Evolutionary conservation across 2,113 vertebrate genomes (phyloP).

Genomic region (Micronycteris hirsuta): DNA sequence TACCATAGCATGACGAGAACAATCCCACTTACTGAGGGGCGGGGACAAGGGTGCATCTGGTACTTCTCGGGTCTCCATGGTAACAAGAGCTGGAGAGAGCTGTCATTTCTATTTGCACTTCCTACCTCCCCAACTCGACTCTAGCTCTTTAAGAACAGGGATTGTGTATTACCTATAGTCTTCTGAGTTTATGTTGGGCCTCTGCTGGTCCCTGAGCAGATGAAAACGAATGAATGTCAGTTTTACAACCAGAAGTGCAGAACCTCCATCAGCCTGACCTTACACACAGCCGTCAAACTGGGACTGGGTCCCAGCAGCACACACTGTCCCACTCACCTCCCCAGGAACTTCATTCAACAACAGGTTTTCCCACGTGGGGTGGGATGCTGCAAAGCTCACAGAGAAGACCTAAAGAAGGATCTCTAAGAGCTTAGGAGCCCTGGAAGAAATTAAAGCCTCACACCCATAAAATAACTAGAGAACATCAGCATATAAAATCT

Average conservation of each 20-base stretch:
- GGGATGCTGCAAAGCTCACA: background rate
- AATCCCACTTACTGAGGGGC: background rate
- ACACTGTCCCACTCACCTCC: background rate
- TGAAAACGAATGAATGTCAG: background rate
- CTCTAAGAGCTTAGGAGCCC: background rate
- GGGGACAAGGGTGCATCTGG: background rate
- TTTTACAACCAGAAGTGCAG: background rate
- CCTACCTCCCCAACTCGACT: background rate
- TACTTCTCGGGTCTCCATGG: background rate
- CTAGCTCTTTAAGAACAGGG: background rate
- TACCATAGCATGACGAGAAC: background rate
- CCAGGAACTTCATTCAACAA: background rate
- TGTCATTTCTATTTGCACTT: background rate
- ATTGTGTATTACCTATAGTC: background rate
- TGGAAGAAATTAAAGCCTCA: background rate
- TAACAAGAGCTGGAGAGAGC: background rate
- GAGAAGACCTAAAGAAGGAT: background rate
- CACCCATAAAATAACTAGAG: background rate
- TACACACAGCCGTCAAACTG: background rate
- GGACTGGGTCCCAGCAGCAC: background rate
- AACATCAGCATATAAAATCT: background rate
- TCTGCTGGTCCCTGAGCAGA: background rate
- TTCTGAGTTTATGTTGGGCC: background rate
- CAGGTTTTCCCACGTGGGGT: background rate
- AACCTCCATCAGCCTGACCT: background rate